Evolutionary conservation across 2,888 invertebrate species (phyloP), one percentile per base, ranked within the genome.

Genomic region (Scelioninae gen. 1): DNA sequence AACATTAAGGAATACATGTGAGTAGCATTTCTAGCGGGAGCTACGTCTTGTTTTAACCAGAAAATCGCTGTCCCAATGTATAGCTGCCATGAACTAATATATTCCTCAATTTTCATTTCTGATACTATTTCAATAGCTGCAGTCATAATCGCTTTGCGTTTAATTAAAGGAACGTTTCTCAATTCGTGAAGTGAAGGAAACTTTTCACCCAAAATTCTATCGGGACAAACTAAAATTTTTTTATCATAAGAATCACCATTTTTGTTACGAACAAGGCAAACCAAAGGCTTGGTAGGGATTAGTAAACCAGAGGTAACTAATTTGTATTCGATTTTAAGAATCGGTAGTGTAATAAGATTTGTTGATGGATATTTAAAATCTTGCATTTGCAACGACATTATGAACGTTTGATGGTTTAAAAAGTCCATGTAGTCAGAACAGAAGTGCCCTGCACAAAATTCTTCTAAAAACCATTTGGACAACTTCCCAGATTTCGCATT

Each of bases 71-170:
- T 90, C 31, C 94, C 92, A 86, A 95, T 92, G 86, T 93, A 94
- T 43, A 96, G 85, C 88, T 93, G 93, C 93, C 95, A 95, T 85
- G 94, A 93, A 4, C 88, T 75, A 23, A 95, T 95, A 77, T 95
- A 90, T 40, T 90, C 82, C 16, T 93, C 86, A 72, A 95, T 84
- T 16, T 91, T 78, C 23, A 86, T 79, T 4, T 92, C 71, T 23
- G 93, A 86, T 55, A 87, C 85, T 5, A 92, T 88, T 60, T 92
- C 91, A 34, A 95, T 87, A 85, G 94, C 93, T 82, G 93, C 88
- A 34, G 93, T 88, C 81, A 95, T 93, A 85, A 93, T 93, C 71
- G 87, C 55, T 86, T 85, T 90, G 58, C 91, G 88, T 3, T 85
- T 51, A 0, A 15, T 10, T 10, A 87, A 6, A 34, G 89, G 84